Evolutionary conservation across 2,113 vertebrate genomes (phyloP), one percentile per base, ranked within the genome.

Genomic region (Pseudolaguvia tuberculata): DNA sequence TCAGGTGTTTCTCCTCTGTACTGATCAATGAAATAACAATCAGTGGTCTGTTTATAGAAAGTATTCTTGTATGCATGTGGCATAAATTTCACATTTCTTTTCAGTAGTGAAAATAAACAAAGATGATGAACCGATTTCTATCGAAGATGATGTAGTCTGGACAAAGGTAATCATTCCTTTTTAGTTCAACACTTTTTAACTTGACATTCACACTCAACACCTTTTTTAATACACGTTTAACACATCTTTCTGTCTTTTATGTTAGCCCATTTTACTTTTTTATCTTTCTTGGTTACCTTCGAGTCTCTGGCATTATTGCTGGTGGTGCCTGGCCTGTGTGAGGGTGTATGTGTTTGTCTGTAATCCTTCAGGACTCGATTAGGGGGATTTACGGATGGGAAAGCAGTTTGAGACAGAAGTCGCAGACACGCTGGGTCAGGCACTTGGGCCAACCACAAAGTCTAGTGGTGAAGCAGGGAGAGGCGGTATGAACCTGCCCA

Each of bases 321-420:
- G 70, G 62, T 55, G 59, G 66, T 77, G 50, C 67, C 42, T 51
- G 69, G 59, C 27, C 61, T 56, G 42, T 42, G 74, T 73, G 51
- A 66, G 27, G 25, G 70, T 51, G 35, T 77, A 56, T 70, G 42
- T 57, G 55, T 84, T 73, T 85, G 68, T 88, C 63, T 87, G 73
- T 83, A 82, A 65, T 86, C 82, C 86, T 79, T 80, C 84, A 90
- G 89, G 85, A 73, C 71, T 45, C 77, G 79, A 42, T 35, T 86
- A 87, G 89, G 83, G 88, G 89, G 10, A 11, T 80, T 83, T 86
- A 15, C 78, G 88, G 84, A 81, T 87, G 87, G 87, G 86, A 88
- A 67, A 87, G 74, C 84, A 88, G 87, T 78, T 87, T 90, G 70
- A 87, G 90, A 50, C 87, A 89, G 87, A 89, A 83, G 80, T 89